Base-by-base conservation (phyloP, 2,888 invertebrate species). In the Choreutis nemorana region DNA sequence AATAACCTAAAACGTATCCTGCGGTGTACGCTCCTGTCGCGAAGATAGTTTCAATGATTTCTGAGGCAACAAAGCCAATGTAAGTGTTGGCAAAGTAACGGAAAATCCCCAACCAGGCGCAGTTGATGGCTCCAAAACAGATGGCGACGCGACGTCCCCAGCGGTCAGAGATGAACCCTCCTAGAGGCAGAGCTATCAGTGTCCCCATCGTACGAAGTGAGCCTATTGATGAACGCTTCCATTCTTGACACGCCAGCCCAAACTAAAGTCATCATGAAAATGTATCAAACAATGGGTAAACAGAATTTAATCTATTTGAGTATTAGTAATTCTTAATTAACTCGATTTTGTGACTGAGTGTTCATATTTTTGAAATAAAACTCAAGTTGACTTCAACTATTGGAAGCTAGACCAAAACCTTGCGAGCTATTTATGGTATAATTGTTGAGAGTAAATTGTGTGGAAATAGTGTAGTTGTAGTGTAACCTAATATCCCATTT, bases 151-250 rank as follows among this genome's bases (percentile, higher is more conserved):
- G 66, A 32, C 84, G 61, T 11, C 84, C 84, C 45, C 64, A 86
- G 82, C 75, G 82, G 55, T 87, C 87, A 3, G 87, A 86, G 24
- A 86, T 48, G 29, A 75, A 67, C 23, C 87, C 87, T 2, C 83
- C 73, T 15, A 85, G 52, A 2, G 83, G 82, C 34, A 85, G 61
- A 3, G 83, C 83, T 31, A 85, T 52, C 40, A 86, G 81, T 41
- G 83, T 83, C 10, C 85, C 86, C 25, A 83, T 42, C 41, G 82
- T 85, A 44, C 84, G 83, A 8, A 85, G 56, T 4, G 86, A 85
- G 3, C 87, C 87, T 12, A 86, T 81, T 32, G 87, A 45, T 1
- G 85, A 77, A 28, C 87, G 53, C 49, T 83, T 83, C 86, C 86
- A 87, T 80, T 42, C 62, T 14, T 79, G 65, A 41, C 83, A 84